A percentile compares a stretch with the other conserved stretches of the same genome.
phyloP scores from a whole-genome alignment of 2,113 vertebrate species.

The Petromus typicus region DNA sequence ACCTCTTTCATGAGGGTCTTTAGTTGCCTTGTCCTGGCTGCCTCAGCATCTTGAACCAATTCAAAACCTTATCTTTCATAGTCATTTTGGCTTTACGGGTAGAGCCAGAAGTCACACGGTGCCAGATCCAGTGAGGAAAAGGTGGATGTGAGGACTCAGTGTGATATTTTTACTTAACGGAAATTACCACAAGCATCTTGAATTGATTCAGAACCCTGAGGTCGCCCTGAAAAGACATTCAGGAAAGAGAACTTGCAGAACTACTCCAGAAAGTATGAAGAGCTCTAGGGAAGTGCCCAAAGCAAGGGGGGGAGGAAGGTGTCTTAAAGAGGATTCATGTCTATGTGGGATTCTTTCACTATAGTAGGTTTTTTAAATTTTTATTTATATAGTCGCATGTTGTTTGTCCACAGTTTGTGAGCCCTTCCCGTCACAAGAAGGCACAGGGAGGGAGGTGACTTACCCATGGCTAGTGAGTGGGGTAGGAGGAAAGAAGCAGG shows the following conservation, averaged over 20 bases:
- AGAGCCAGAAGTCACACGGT: background rate
- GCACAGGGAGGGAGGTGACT: background rate
- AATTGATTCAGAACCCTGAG: background rate
- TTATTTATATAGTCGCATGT: background rate
- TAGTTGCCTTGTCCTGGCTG: background rate
- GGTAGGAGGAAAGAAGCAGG: background rate
- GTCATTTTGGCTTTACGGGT: background rate
- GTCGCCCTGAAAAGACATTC: background rate
- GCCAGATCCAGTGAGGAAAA: background rate
- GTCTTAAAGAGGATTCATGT: background rate
- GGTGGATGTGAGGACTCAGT: background rate
- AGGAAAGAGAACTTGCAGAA: background rate
- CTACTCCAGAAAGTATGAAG: background rate
- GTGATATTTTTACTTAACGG: background rate
- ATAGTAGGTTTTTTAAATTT: background rate
- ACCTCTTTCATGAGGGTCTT: background rate
- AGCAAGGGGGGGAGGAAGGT: background rate
- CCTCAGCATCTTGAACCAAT: background rate
- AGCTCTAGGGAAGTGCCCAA: background rate
- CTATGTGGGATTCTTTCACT: background rate
- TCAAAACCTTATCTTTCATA: background rate
- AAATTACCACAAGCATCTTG: background rate
- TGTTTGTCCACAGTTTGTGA: background rate
- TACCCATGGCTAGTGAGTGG: background rate
- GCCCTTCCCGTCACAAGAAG: background rate